A percentile compares a stretch with the other conserved stretches of the same genome.
phyloP scores from a whole-genome alignment of 2,113 vertebrate species.

The Ptilonorhynchus violaceus region DNA sequence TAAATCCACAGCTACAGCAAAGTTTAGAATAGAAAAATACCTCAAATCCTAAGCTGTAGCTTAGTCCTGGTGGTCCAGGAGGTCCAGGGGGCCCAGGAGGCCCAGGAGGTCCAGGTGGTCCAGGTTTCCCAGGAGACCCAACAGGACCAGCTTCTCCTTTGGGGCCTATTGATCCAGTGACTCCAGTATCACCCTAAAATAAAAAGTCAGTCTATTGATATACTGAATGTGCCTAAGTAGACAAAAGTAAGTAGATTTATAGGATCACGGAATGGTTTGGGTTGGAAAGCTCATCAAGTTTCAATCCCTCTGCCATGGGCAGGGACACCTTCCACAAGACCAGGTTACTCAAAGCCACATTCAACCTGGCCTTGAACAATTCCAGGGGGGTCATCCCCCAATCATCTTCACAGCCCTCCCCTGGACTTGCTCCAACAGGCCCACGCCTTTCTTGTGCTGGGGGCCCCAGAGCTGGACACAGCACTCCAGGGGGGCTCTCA shows the following conservation, averaged over 20 bases:
- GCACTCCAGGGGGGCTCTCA: neutral
- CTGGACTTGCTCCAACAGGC: neutral
- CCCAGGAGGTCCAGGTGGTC: slow-evolving; percentile 80
- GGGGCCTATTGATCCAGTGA: slow-evolving; percentile 77
- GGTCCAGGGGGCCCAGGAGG: slow-evolving; percentile 80
- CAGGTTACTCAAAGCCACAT: neutral
- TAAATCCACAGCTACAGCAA: neutral
- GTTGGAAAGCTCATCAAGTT: neutral
- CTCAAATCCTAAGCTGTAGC: slow-evolving; percentile 77
- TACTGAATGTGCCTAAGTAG: neutral
- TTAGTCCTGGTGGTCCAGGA: slow-evolving; percentile 57
- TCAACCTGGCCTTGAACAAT: neutral
- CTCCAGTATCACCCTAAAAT: slow-evolving; percentile 84
- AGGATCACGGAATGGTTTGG: neutral
- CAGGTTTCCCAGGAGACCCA: slow-evolving; percentile 77
- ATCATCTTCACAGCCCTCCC: neutral
- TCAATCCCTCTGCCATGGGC: neutral
- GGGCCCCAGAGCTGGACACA: neutral
- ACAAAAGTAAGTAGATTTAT: neutral
- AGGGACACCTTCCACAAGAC: neutral
- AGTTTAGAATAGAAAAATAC: slow-evolving; percentile 48
- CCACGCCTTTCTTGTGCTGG: neutral
- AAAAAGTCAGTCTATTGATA: neutral
- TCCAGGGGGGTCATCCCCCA: accelerated
- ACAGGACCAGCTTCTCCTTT: slow-evolving; percentile 78